A percentile compares a stretch with the other conserved stretches of the same genome.
Conservation (phyloP, 2,797 vertebrate species). For the Poecilia picta region DNA sequence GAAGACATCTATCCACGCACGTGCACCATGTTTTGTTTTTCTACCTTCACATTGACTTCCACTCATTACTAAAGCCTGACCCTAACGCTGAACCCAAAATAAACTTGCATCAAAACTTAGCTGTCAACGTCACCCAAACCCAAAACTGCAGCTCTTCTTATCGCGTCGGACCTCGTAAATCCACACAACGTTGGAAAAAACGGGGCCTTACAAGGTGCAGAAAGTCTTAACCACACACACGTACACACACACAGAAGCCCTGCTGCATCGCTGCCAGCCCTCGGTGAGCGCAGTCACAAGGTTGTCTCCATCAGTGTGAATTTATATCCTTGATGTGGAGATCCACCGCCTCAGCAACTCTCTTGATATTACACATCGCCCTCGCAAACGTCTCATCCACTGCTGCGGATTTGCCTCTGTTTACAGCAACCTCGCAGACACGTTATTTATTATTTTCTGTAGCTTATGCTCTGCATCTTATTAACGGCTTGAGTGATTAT, state of each 20-base stretch:
- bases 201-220: neutral
- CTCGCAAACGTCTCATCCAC: conserved; percentile 30
- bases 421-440: conserved; percentile 33
- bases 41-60: neutral
- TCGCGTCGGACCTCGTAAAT: neutral
- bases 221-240: conserved; percentile 1
- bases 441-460: conserved; percentile 8
- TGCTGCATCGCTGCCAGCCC: conserved; percentile 48
- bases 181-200: neutral
- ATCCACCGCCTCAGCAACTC: conserved; percentile 63
- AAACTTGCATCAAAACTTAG: neutral
- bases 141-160: neutral
- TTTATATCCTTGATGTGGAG: conserved; percentile 55
- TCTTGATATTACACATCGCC: conserved; percentile 45
- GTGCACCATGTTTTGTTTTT: neutral
- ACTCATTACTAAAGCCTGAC: neutral
- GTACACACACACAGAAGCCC: conserved; percentile 7
- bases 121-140: neutral
- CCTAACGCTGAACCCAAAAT: neutral
- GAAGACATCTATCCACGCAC: conserved; percentile 8
- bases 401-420: conserved; percentile 22
- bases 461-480: conserved; percentile 35
- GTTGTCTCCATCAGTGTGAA: conserved; percentile 55
- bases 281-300: conserved; percentile 38
- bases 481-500: conserved; percentile 7